Conservation (phyloP, 2,113 vertebrate genomes). For the Tychaedon coryphoeus region DNA sequence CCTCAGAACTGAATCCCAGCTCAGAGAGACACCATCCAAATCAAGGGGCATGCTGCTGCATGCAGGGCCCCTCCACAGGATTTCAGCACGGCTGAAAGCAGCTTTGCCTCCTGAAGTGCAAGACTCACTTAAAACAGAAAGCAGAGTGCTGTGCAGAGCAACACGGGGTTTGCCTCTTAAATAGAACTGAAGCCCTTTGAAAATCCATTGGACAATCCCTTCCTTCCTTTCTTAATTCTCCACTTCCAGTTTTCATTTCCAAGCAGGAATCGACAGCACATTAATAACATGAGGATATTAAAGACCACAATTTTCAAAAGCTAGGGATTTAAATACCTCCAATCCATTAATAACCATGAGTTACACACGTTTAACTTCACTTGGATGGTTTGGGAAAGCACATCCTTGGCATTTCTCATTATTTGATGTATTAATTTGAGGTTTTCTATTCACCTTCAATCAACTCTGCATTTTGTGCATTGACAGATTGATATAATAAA, state of each 20-base stretch:
- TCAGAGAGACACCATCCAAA: neutral
- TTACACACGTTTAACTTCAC: neutral
- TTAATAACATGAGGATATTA: neutral
- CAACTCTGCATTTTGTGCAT: neutral
- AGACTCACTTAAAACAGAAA: neutral
- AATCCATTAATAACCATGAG: neutral
- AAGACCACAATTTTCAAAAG: neutral
- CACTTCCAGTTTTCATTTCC: neutral
- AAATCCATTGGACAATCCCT: neutral
- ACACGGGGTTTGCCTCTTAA: neutral
- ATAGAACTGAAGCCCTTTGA: neutral
- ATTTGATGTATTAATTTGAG: neutral
- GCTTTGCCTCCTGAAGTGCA: neutral
- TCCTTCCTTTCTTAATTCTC: neutral
- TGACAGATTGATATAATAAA: neutral
- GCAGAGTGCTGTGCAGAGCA: neutral
- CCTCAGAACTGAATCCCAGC: neutral
- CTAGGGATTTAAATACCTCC: neutral
- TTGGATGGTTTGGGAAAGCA: neutral
- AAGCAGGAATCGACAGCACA: neutral
- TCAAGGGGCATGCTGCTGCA: neutral
- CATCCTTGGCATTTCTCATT: neutral
- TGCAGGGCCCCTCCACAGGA: neutral
- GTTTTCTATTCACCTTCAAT: neutral
- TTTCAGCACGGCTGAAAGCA: neutral